Percentiles rank a stretch among this genome's conserved stretches.
These are phyloP conservation scores for Accipiter superciliosus DNA, from an alignment of 2,797 vertebrate genomes.

Conservation along the genomic window DNA sequence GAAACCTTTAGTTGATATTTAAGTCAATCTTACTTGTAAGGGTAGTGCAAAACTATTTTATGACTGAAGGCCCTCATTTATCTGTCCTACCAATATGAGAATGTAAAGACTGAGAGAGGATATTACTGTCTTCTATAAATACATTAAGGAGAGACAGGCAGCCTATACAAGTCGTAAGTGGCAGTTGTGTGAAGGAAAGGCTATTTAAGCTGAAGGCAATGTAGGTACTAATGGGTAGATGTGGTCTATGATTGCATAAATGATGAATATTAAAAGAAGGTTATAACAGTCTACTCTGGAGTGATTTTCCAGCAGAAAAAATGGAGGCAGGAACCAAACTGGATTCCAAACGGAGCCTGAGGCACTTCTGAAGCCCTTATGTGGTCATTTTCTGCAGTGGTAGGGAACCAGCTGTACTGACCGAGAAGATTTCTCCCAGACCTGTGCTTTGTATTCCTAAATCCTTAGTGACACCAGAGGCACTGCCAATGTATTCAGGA, in stretches of 20 bases:
- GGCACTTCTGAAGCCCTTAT: not conserved
- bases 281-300: not conserved
- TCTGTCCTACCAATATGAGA: not conserved
- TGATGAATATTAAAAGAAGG: not conserved
- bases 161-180: not conserved
- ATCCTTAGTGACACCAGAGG: not conserved
- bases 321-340: not conserved
- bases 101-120: not conserved
- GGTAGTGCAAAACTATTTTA: not conserved
- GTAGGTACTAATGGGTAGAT: not conserved
- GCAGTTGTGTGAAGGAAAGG: not conserved
- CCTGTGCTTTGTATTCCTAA: not conserved
- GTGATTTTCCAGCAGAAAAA: not conserved
- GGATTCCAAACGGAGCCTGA: not conserved
- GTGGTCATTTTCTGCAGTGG: not conserved
- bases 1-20: not conserved
- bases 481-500: not conserved
- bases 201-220: not conserved
- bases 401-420: not conserved
- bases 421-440: not conserved
- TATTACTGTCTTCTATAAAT: not conserved
- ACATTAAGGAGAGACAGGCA: not conserved
- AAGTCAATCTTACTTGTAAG: not conserved
- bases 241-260: not conserved
- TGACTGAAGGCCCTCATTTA: not conserved